Conservation (phyloP, 2,888 invertebrate species). For the Listrodromus nycthemerus region DNA sequence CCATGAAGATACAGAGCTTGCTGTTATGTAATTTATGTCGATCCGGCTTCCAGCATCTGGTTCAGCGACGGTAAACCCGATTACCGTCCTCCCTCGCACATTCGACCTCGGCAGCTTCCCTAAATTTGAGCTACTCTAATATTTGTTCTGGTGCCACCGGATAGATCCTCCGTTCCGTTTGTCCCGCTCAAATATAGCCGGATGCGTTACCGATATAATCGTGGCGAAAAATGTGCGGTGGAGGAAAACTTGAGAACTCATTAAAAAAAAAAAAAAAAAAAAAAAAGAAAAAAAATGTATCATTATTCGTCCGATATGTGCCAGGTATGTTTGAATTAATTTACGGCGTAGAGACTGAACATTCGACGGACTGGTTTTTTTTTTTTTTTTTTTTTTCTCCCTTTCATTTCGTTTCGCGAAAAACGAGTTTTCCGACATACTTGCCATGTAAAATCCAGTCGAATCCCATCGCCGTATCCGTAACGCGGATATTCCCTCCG, state of each 20-base stretch:
- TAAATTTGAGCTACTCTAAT: conserved; percentile 63
- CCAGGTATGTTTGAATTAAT: no score
- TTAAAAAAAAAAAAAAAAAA: neutral
- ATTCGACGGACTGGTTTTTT: neutral
- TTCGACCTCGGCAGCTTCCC: conserved; percentile 50
- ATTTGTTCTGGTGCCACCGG: conserved; percentile 49
- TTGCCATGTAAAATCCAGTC: neutral
- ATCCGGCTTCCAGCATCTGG: conserved; percentile 28
- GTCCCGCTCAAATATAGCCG: conserved; percentile 51
- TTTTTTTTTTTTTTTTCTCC: neutral
- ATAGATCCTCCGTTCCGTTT: conserved; percentile 57
- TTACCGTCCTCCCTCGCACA: conserved; percentile 55
- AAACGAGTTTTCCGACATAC: neutral
- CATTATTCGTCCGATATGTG: no score
- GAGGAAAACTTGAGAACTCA: neutral
- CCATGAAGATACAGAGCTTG: neutral
- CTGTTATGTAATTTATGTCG: conserved; percentile 7
- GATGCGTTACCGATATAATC: conserved; percentile 44
- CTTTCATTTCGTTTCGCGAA: neutral
- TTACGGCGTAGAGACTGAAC: neutral
- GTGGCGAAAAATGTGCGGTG: conserved; percentile 44
- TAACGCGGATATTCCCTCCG: conserved; percentile 16
- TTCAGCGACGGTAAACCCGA: conserved; percentile 53
- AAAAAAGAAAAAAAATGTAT: no score
- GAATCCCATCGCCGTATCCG: neutral